Conservation (phyloP, 2,113 vertebrate species). For the Pterocles gutturalis region DNA sequence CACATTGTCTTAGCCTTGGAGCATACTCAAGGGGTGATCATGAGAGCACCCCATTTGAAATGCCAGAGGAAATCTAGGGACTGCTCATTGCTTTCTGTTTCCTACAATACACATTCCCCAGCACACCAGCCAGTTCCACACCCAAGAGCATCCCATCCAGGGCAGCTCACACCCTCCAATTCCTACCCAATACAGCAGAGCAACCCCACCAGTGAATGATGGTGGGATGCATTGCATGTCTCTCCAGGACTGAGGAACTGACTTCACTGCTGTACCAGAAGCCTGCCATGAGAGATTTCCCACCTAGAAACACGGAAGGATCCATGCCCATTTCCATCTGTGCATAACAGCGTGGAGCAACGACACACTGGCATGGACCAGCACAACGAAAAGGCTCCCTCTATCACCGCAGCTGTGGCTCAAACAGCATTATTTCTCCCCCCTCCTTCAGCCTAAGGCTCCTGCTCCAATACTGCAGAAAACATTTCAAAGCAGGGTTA, state of each 20-base stretch:
- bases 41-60: not conserved
- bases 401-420: not conserved
- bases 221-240: not conserved
- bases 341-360: not conserved
- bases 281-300: not conserved
- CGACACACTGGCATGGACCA: rapidly evolving
- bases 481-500: not conserved
- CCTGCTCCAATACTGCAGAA: not conserved
- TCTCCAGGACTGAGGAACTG: not conserved
- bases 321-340: not conserved
- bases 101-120: not conserved
- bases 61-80: not conserved
- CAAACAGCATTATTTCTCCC: not conserved
- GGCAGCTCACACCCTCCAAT: not conserved
- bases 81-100: not conserved
- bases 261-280: not conserved
- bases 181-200: not conserved
- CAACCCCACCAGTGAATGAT: not conserved
- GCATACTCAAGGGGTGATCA: not conserved
- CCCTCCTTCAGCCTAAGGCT: not conserved
- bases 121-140: not conserved
- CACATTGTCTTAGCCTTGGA: not conserved
- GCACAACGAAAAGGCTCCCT: not conserved
- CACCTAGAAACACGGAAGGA: not conserved
- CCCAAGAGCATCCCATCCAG: not conserved